Evolutionary conservation across 2,113 vertebrate species (phyloP).

Genomic region (Perca fluviatilis): DNA sequence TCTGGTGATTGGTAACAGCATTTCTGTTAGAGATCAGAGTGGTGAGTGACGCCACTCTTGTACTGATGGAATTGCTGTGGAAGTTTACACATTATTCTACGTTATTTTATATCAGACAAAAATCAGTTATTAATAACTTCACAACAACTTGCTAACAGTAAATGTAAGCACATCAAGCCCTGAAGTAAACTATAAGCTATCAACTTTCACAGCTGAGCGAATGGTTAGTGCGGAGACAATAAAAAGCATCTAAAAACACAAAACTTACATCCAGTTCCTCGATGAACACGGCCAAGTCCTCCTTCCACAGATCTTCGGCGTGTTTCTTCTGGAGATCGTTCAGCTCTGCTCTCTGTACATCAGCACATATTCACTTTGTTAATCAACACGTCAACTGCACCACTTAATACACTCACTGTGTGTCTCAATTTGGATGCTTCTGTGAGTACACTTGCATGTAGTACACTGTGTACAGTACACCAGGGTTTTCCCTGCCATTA

Average conservation of each 20-base stretch:
- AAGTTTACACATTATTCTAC: neutral
- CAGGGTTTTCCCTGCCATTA: too few relatives aligned
- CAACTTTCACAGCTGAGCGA: neutral
- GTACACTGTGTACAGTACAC: too few relatives aligned
- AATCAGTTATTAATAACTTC: neutral
- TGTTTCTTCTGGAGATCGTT: slow-evolving; percentile 91
- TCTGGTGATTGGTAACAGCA: neutral
- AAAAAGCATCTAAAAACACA: neutral
- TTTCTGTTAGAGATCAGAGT: neutral
- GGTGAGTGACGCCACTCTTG: neutral
- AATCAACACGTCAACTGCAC: neutral
- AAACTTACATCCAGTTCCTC: slow-evolving; percentile 94
- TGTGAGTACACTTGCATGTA: too few relatives aligned
- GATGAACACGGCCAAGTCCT: slow-evolving; percentile 94
- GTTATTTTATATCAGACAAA: neutral
- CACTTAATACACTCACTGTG: neutral
- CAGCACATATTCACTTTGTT: slow-evolving; percentile 22
- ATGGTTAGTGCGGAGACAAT: too few relatives aligned
- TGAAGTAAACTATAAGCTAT: neutral
- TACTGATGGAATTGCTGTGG: neutral
- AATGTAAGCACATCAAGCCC: neutral
- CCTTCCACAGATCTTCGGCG: slow-evolving; percentile 95
- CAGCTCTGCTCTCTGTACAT: slow-evolving; percentile 90
- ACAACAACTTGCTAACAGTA: neutral
- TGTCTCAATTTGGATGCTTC: too few relatives aligned